Percentiles rank a stretch among this genome's conserved stretches.
Evolutionary conservation across 2,888 invertebrate genomes (phyloP).

Genomic region (Cybosia mesomella): DNA sequence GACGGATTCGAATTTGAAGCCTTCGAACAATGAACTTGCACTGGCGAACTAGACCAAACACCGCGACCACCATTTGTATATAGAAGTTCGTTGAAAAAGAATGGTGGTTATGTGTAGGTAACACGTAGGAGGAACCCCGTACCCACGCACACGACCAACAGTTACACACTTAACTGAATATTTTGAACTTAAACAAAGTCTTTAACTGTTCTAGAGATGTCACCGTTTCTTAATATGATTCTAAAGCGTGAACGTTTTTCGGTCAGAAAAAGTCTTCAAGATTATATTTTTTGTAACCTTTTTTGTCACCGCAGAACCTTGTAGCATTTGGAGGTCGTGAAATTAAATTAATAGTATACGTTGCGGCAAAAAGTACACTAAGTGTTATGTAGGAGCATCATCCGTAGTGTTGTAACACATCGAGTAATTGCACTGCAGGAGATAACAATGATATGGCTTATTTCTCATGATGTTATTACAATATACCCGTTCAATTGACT

Average conservation of each 20-base stretch:
- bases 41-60: constrained; percentile 86
- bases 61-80: constrained; percentile 73
- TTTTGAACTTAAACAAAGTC: constrained; percentile 47
- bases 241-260: constrained; percentile 55
- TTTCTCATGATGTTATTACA: constrained; percentile 8
- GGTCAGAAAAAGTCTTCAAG: constrained; percentile 33
- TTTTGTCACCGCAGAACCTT: constrained; percentile 53
- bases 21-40: constrained; percentile 85
- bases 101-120: constrained; percentile 58
- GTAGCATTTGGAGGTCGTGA: constrained; percentile 60
- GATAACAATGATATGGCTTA: constrained; percentile 14
- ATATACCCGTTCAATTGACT: background rate
- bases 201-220: constrained; percentile 59
- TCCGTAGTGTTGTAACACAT: constrained; percentile 27
- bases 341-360: constrained; percentile 55
- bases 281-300: constrained; percentile 42
- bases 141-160: constrained; percentile 63
- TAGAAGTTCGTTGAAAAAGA: constrained; percentile 66
- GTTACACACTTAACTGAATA: constrained; percentile 46
- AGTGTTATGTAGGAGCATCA: constrained; percentile 28
- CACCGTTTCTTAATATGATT: constrained; percentile 44
- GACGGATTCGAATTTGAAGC: constrained; percentile 60
- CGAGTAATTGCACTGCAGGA: constrained; percentile 20
- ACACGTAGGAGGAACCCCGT: constrained; percentile 64
- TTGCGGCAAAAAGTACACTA: constrained; percentile 38